These are phyloP conservation scores for Synanthedon formicaeformis DNA, from an alignment of 2,888 invertebrate species.

Conservation along the genomic window DNA sequence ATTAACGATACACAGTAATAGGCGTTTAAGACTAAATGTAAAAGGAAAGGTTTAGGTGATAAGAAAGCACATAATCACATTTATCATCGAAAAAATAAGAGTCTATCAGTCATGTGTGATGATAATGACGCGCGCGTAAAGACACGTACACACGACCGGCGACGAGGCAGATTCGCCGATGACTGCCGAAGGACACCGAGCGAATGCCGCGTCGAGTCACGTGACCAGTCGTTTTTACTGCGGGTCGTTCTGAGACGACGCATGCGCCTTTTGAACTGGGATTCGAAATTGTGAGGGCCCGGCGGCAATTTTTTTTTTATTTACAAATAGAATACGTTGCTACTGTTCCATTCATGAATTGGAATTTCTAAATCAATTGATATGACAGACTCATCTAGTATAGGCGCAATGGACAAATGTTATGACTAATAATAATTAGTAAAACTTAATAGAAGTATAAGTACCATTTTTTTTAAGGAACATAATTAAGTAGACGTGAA, in stretches of 20 bases:
- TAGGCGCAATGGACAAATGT: too few species aligned
- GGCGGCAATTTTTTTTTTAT: constrained; percentile 50
- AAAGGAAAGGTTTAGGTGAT: constrained; percentile 36
- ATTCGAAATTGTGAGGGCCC: constrained; percentile 16
- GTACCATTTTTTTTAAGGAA: too few species aligned
- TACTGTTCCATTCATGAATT: too few species aligned
- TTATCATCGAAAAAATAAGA: constrained; percentile 42
- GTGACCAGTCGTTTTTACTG: constrained; percentile 72
- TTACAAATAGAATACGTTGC: background rate
- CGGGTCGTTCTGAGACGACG: constrained; percentile 62
- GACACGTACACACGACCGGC: constrained; percentile 25
- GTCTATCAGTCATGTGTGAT: constrained; percentile 58
- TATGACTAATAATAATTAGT: too few species aligned
- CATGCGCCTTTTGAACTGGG: constrained; percentile 40
- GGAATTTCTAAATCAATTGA: too few species aligned
- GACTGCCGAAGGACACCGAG: constrained; percentile 64
- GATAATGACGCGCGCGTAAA: constrained; percentile 26
- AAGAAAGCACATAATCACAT: constrained; percentile 48
- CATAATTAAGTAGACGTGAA: too few species aligned
- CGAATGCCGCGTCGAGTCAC: constrained; percentile 70
- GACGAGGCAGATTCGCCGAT: constrained; percentile 43
- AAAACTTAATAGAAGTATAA: too few species aligned
- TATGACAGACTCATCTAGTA: background rate
- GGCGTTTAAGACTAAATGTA: constrained; percentile 25
- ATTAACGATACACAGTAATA: constrained; percentile 20